Evolutionary conservation across 2,797 vertebrate genomes (phyloP), one percentile per base, ranked within the genome.

Genomic region (Mormyrops boulengeri): DNA sequence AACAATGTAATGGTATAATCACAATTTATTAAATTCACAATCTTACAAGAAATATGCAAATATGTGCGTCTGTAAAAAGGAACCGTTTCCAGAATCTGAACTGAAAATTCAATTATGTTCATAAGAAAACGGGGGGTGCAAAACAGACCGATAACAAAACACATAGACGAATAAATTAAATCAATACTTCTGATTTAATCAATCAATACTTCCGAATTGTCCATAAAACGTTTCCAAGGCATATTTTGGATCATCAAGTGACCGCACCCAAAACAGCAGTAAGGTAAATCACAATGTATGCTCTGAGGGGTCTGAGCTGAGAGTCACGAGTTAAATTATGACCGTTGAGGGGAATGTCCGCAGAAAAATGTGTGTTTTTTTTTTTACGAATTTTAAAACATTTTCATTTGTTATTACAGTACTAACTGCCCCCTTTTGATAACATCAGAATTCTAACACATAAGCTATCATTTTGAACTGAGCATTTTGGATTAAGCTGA

Each of bases 11-110:
- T 84, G 90, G 90, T 66, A 91, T 85, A 89, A 60, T 90, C 77
- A 89, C 84, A 82, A 91, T 95, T 94, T 95, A 95, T 95, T 95
- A 91, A 62, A 90, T 89, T 57, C 90, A 77, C 90, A 66, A 77
- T 90, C 4, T 86, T 90, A 92, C 91, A 94, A 89, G 85, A 30
- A 66, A 92, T 88, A 55, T 41, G 3, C 53, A 11, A 92, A 49
- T 41, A 47, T 80, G 19, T n/a, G 17, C 66, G 30, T 38, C 30
- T 38, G 14, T 73, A 6, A 38, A 17, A 38, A 44, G 73, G 41
- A 47, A n/a, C 34, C 41, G 14, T 41, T 44, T 38, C 17, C 38
- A 80, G 38, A 44, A 41, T 80, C 73, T 80, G 17, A n/a, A 47
- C 4, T n/a, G 41, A 80, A 47, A 38, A 38, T 73, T 73, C 17